A percentile compares a stretch with the other conserved stretches of the same genome.
Evolutionary conservation across 2,888 invertebrate species (phyloP).

Genomic region (Tipula confusa): DNA sequence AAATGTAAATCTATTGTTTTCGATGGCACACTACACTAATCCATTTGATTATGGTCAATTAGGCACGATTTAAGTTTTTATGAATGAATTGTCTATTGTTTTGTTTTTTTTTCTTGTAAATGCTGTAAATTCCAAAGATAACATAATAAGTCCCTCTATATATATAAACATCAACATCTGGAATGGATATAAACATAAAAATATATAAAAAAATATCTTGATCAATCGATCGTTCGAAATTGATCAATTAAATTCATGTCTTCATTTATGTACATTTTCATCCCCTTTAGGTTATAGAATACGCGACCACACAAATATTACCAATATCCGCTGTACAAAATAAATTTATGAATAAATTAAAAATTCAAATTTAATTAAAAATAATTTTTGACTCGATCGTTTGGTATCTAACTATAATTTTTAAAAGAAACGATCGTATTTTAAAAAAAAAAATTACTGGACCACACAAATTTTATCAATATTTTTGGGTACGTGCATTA

Average conservation of each 20-base stretch:
- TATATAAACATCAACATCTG: not conserved
- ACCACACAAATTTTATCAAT: conserved; percentile 20
- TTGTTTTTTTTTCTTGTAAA: not conserved
- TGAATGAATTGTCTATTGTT: not conserved
- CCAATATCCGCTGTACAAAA: not conserved
- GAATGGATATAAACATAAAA: not conserved
- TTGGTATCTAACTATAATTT: not conserved
- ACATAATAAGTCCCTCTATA: not conserved
- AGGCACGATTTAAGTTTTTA: not conserved
- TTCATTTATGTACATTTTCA: not conserved
- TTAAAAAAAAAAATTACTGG: not conserved
- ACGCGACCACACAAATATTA: not conserved
- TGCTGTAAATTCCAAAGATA: not conserved
- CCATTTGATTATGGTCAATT: not conserved
- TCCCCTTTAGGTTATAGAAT: not conserved
- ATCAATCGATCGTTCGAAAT: not conserved
- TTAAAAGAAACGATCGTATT: not conserved
- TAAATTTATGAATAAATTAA: not conserved
- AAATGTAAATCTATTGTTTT: not conserved
- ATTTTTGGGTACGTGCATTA: not conserved
- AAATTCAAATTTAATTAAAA: not conserved
- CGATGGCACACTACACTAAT: not conserved
- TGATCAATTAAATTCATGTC: not conserved
- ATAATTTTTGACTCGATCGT: not conserved
- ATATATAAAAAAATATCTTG: not conserved